Evolutionary conservation across 2,888 invertebrate species (phyloP).

Genomic region (Magallana nippona): DNA sequence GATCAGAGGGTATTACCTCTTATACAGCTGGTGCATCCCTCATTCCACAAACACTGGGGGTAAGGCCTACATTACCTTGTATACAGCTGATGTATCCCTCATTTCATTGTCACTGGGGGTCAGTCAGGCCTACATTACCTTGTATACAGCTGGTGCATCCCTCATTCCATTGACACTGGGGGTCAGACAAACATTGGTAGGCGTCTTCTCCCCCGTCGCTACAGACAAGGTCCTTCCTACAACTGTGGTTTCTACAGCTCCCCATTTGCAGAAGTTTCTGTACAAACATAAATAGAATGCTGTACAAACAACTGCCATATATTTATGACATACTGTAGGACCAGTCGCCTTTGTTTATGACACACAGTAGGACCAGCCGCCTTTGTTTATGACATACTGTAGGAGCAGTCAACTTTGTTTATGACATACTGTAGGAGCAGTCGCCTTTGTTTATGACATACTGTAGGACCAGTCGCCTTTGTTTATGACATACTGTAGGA

Average conservation of each 20-base stretch:
- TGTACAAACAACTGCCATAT: too few species aligned
- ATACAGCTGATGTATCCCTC: not conserved
- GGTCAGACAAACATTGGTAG: not conserved
- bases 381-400: too few species aligned
- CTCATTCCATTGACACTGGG: not conserved
- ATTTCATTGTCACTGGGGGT: not conserved
- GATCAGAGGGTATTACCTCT: not conserved
- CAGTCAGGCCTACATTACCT: not conserved
- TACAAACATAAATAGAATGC: too few species aligned
- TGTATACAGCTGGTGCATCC: not conserved
- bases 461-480: too few species aligned
- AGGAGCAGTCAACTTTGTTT: too few species aligned
- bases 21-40: not conserved
- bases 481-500: too few species aligned
- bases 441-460: too few species aligned
- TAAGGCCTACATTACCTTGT: not conserved
- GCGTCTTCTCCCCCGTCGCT: not conserved
- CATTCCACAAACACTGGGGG: not conserved
- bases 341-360: too few species aligned
- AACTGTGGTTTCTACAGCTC: constrained; percentile 19
- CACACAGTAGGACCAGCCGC: too few species aligned
- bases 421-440: too few species aligned
- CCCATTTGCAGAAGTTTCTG: not conserved
- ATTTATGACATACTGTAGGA: too few species aligned
- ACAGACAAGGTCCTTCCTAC: constrained; percentile 1